Conservation (phyloP, 35 echinoderm and acorn worm species). For the Ptychodera flava region DNA sequence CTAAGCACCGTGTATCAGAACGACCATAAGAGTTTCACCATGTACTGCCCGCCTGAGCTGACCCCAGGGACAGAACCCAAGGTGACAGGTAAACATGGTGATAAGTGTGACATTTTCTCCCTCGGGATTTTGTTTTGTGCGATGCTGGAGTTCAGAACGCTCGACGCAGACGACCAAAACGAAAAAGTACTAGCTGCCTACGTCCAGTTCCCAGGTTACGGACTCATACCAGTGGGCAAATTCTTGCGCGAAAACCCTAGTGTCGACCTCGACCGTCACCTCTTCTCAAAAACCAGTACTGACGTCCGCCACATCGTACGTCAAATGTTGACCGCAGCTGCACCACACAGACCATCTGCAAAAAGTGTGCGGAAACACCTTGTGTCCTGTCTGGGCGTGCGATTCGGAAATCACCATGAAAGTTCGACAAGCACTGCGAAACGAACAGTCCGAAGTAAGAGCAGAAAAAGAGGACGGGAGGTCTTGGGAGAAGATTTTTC, state of each 20-base stretch:
- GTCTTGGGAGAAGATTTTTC: background rate
- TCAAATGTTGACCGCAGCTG: constrained; percentile 52
- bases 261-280: constrained; percentile 77
- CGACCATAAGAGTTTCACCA: background rate
- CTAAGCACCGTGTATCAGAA: constrained; percentile 26
- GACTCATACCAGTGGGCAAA: constrained; percentile 73
- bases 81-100: background rate
- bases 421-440: background rate
- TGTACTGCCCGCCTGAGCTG: background rate
- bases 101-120: background rate
- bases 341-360: constrained; percentile 58
- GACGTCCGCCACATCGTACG: constrained; percentile 63
- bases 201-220: constrained; percentile 83
- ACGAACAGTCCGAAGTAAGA: background rate
- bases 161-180: constrained; percentile 5
- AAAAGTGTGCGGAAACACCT: constrained; percentile 62
- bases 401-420: background rate
- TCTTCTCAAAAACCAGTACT: constrained; percentile 49
- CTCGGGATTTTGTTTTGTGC: constrained; percentile 64
- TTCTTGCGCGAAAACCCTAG: constrained; percentile 82
- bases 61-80: background rate
- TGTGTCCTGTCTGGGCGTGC: constrained; percentile 7
- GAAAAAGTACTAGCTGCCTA: constrained; percentile 20
- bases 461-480: background rate
- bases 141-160: constrained; percentile 44